Evolutionary conservation across 2,797 vertebrate genomes (phyloP).

Genomic region (Philypnodon macrostomus): DNA sequence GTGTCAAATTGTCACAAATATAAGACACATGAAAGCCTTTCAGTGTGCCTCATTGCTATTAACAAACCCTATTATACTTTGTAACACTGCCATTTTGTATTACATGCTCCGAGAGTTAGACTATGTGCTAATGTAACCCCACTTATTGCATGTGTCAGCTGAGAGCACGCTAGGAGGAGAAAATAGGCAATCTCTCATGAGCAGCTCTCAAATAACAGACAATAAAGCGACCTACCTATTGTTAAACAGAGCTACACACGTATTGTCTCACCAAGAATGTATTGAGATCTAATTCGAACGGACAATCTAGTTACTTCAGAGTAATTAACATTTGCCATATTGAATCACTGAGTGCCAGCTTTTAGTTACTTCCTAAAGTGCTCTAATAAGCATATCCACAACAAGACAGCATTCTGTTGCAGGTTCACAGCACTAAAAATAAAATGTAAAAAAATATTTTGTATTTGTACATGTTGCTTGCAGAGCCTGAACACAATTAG

Average conservation of each 20-base stretch:
- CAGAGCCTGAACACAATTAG: background rate
- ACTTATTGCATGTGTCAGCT: constrained; percentile 59
- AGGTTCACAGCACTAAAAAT: background rate
- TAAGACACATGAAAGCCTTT: constrained; percentile 59
- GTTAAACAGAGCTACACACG: constrained; percentile 28
- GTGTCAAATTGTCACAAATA: constrained; percentile 65
- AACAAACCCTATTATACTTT: constrained; percentile 70
- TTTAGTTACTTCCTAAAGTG: background rate
- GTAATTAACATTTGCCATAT: background rate
- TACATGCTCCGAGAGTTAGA: constrained; percentile 59
- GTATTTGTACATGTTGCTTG: no score
- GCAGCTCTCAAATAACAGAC: constrained; percentile 26
- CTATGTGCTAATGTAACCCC: constrained; percentile 42
- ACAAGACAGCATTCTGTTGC: background rate
- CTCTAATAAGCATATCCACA: background rate
- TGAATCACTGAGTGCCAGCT: background rate
- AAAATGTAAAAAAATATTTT: no score
- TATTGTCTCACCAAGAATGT: background rate
- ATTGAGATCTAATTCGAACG: background rate
- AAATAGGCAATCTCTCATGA: constrained; percentile 38
- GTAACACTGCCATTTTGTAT: constrained; percentile 42
- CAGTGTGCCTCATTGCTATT: constrained; percentile 71
- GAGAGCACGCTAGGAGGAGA: constrained; percentile 37
- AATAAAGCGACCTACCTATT: no score
- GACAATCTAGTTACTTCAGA: background rate